Percentiles rank a stretch among this genome's conserved stretches.
Evolutionary conservation across 2,888 invertebrate genomes (phyloP).

Genomic region (Troilus luridus): DNA sequence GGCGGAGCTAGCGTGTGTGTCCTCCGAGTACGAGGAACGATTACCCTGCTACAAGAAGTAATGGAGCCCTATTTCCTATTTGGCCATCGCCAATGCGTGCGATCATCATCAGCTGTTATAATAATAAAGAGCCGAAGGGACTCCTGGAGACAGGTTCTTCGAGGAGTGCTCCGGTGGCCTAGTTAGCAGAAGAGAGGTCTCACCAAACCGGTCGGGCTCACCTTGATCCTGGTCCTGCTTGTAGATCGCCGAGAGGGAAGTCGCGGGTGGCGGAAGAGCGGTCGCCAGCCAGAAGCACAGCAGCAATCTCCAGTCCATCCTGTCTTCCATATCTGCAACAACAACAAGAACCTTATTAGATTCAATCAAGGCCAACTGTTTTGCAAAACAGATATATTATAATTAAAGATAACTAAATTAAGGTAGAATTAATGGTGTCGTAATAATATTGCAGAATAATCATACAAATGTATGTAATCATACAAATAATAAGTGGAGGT

Average conservation of each 20-base stretch:
- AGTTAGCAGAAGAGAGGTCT: neutral
- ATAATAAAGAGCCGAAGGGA: neutral
- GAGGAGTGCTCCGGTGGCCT: neutral
- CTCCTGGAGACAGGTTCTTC: neutral
- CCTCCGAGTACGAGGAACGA: neutral
- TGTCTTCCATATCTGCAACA: constrained; percentile 57
- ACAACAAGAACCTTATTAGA: neutral
- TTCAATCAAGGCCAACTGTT: too few species aligned
- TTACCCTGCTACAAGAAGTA: neutral
- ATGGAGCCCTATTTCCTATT: neutral
- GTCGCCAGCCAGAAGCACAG: constrained; percentile 64
- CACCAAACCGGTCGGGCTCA: neutral
- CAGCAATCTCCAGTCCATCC: constrained; percentile 62
- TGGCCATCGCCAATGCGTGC: neutral
- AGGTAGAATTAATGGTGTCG: too few species aligned
- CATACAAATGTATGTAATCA: too few species aligned
- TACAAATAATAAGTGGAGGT: too few species aligned
- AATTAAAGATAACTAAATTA: too few species aligned
- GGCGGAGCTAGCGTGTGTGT: neutral
- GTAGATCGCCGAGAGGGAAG: constrained; percentile 51
- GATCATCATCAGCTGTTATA: neutral
- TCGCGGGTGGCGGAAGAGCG: constrained; percentile 66
- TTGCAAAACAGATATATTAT: too few species aligned
- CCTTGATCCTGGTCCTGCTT: constrained; percentile 28
- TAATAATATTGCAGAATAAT: too few species aligned